Percentiles rank a stretch among this genome's conserved stretches.
Conservation (phyloP, 2,113 vertebrate species). For the Ardeotis arabs region DNA sequence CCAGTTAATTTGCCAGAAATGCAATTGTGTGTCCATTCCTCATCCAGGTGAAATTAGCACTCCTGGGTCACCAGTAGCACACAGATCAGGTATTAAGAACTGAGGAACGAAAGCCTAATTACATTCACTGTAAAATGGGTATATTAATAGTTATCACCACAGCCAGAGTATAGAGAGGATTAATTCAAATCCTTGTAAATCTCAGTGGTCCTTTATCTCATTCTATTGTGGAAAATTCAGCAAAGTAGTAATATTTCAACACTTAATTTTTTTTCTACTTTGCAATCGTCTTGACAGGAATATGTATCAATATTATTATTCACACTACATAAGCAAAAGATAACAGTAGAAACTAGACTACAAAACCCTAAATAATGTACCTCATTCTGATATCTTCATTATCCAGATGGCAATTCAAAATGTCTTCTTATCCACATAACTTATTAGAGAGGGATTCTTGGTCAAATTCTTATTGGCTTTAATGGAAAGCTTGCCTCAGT, state of each 20-base stretch:
- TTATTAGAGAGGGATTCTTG: background rate
- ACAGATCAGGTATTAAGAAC: slow-evolving; percentile 33
- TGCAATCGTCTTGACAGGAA: background rate
- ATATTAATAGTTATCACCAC: slow-evolving; percentile 26
- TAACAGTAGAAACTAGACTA: background rate
- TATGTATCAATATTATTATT: background rate
- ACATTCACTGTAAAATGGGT: slow-evolving; percentile 35
- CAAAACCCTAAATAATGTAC: background rate
- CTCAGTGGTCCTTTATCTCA: slow-evolving; percentile 9
- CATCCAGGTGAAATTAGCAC: background rate
- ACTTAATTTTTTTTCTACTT: background rate
- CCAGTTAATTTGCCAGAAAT: background rate
- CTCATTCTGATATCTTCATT: background rate
- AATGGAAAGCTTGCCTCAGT: background rate
- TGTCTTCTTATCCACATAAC: background rate
- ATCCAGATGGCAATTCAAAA: background rate
- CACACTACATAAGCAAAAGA: background rate
- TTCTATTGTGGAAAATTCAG: slow-evolving; percentile 5
- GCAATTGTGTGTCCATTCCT: background rate
- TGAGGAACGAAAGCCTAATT: slow-evolving; percentile 10
- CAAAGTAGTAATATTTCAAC: background rate
- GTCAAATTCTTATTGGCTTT: background rate
- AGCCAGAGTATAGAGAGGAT: slow-evolving; percentile 8
- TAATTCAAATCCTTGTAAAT: slow-evolving; percentile 45
- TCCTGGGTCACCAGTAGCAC: background rate